These are phyloP conservation scores for Caenorhabditis sp. DNA, from an alignment of 2,888 invertebrate species.

Conservation along the genomic window DNA sequence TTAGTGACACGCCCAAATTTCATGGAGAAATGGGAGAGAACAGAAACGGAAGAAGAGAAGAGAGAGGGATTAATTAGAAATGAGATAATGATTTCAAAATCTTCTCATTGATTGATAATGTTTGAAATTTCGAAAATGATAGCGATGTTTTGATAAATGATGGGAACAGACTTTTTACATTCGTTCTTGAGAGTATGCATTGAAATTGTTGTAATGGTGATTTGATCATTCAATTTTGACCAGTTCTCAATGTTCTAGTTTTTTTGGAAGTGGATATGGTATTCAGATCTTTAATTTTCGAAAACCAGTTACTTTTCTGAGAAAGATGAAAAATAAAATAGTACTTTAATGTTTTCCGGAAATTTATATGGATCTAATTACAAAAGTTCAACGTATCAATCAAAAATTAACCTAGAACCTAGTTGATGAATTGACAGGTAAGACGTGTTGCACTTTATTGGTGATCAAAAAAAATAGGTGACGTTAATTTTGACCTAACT, in stretches of 20 bases:
- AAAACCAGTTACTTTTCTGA: too few species aligned
- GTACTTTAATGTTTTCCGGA: too few species aligned
- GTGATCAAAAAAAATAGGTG: too few species aligned
- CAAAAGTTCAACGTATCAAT: too few species aligned
- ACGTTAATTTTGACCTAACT: too few species aligned
- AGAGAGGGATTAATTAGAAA: slow-evolving; percentile 6
- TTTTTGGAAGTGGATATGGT: too few species aligned
- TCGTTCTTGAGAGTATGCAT: not conserved
- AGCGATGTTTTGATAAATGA: not conserved
- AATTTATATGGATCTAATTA: too few species aligned
- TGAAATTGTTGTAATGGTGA: not conserved
- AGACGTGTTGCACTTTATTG: too few species aligned
- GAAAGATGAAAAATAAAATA: too few species aligned
- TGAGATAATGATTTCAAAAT: slow-evolving; percentile 6
- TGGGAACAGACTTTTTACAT: not conserved
- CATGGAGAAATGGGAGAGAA: slow-evolving; percentile 2
- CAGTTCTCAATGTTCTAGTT: not conserved
- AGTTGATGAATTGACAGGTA: too few species aligned
- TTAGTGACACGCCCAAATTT: slow-evolving; percentile 5
- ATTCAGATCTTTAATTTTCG: too few species aligned
- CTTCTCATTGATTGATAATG: slow-evolving; percentile 1
- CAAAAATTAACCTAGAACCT: too few species aligned
- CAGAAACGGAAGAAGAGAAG: slow-evolving; percentile 5
- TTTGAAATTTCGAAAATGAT: not conserved
- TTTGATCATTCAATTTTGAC: not conserved